Evolutionary conservation across 2,797 vertebrate species (phyloP).

Genomic region (Pangasius sanitwongsei): DNA sequence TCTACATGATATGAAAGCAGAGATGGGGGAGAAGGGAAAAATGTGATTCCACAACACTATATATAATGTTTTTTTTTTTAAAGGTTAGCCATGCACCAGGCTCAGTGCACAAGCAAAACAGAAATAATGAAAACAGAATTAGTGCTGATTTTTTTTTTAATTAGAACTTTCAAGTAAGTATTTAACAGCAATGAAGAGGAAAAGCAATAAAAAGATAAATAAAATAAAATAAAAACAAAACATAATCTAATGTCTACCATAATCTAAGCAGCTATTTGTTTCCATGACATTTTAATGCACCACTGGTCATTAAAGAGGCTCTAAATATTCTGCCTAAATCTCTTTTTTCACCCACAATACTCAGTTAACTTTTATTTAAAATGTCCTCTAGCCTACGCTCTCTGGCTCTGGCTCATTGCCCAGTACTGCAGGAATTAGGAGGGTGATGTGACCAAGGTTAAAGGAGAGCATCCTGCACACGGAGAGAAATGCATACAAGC

Average conservation of each 20-base stretch:
- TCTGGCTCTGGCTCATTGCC: conserved; percentile 3
- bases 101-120: neutral
- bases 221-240: too few relatives aligned
- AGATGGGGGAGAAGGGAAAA: neutral
- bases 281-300: neutral
- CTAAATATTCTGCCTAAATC: neutral
- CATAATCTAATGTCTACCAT: neutral
- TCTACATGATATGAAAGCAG: neutral
- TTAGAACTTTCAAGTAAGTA: neutral
- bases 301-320: neutral
- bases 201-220: neutral
- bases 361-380: neutral
- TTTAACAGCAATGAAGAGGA: neutral
- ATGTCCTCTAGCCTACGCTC: neutral
- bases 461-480: neutral
- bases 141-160: neutral
- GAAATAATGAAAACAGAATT: too few relatives aligned
- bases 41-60: too few relatives aligned
- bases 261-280: conserved; percentile 9
- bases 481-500: neutral
- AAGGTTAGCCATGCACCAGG: neutral
- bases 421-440: neutral
- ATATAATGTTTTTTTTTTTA: neutral
- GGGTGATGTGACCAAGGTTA: neutral
- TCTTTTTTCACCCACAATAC: neutral